phyloP scores from a whole-genome alignment of 2,888 invertebrate genomes.

The Eristalis pertinax region DNA sequence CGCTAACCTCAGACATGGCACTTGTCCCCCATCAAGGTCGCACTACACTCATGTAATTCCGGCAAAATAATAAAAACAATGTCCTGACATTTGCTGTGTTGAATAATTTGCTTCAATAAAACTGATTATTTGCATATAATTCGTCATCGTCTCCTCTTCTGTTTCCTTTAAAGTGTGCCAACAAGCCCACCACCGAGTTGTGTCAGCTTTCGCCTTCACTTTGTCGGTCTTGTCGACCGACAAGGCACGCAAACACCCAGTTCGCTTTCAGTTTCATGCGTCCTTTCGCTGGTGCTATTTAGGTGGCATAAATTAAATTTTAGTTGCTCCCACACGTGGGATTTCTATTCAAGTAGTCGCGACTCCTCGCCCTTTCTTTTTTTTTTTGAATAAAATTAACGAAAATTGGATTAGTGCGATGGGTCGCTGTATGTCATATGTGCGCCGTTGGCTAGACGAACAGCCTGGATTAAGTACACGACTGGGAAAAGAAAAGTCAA shows the following conservation, averaged over 20 bases:
- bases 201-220: background rate
- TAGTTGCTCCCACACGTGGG: constrained; percentile 16
- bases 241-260: constrained; percentile 17
- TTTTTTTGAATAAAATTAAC: constrained; percentile 13
- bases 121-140: constrained; percentile 10
- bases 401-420: constrained; percentile 6
- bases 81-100: background rate
- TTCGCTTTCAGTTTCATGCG: background rate
- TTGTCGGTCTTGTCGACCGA: background rate
- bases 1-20: background rate
- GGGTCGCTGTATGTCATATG: background rate
- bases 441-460: background rate
- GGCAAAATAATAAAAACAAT: background rate
- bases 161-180: background rate
- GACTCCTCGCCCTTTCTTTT: background rate
- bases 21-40: background rate
- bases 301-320: constrained; percentile 38
- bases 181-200: background rate
- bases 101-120: background rate
- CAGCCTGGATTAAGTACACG: background rate
- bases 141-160: constrained; percentile 4
- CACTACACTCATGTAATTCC: background rate
- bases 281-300: constrained; percentile 9
- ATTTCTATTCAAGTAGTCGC: background rate
- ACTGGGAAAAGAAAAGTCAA: background rate